Percentiles rank a stretch among this genome's conserved stretches.
Conservation (phyloP, 2,797 vertebrate species). For the Epinephelus coioides region DNA sequence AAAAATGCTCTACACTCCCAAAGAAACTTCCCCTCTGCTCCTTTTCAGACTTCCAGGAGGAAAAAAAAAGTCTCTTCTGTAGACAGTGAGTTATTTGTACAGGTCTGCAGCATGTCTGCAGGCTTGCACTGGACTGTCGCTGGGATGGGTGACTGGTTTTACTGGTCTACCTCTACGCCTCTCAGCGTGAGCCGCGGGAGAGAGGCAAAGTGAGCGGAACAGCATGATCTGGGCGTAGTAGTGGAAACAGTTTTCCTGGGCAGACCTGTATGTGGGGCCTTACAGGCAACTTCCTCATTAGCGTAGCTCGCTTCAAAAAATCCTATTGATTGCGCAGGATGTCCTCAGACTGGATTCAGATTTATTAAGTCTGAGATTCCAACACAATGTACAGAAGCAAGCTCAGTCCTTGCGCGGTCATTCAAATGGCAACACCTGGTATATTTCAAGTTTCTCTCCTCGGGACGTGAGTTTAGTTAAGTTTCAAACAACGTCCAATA, state of each 20-base stretch:
- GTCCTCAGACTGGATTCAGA: conserved; percentile 40
- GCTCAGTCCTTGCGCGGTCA: conserved; percentile 4
- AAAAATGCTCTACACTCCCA: conserved; percentile 79
- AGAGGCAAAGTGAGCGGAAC: conserved; percentile 55
- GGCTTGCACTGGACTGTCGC: conserved; percentile 75
- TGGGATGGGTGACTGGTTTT: conserved; percentile 83
- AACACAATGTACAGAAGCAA: conserved; percentile 38
- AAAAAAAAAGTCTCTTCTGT: conserved; percentile 51
- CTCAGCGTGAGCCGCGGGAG: conserved; percentile 39
- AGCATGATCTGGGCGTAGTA: conserved; percentile 39
- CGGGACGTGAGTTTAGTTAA: conserved; percentile 28
- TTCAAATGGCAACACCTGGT: conserved; percentile 50
- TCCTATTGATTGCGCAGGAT: conserved; percentile 53
- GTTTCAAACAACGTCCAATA: conserved; percentile 52
- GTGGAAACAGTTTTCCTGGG: conserved; percentile 64
- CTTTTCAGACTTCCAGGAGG: conserved; percentile 70
- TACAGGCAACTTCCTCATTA: conserved; percentile 52
- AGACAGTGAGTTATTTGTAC: conserved; percentile 83
- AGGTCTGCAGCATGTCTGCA: conserved; percentile 75
- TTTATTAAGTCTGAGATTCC: conserved; percentile 42
- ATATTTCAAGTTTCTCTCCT: conserved; percentile 47
- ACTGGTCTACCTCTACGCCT: conserved; percentile 75
- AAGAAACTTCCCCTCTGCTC: conserved; percentile 74
- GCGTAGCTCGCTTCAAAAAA: conserved; percentile 25
- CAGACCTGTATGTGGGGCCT: conserved; percentile 45